phyloP scores from a whole-genome alignment of 2,797 vertebrate species.

The Pyrocephalus nanus region DNA sequence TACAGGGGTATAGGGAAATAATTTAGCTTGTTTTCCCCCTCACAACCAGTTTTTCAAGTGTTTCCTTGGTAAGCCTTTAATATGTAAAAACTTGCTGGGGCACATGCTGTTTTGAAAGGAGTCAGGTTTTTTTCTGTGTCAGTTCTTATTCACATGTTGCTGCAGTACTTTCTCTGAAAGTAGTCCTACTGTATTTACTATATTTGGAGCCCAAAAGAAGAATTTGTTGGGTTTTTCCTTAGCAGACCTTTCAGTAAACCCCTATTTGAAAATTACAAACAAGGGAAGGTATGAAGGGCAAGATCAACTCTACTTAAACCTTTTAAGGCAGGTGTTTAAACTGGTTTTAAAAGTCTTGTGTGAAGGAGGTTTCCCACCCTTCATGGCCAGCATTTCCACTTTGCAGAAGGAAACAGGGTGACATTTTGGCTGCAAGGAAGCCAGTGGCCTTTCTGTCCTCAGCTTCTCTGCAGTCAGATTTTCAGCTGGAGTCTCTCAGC shows the following conservation, averaged over 20 bases:
- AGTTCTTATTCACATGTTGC: not conserved
- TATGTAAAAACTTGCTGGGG: constrained; percentile 43
- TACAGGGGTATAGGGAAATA: constrained; percentile 21
- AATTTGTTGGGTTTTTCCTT: not conserved
- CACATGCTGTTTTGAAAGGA: constrained; percentile 38
- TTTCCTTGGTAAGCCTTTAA: constrained; percentile 12
- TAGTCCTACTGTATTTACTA: not conserved
- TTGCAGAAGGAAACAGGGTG: not conserved
- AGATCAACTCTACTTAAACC: not conserved
- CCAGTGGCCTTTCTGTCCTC: not conserved
- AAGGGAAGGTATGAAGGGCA: not conserved
- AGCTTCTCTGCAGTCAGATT: not conserved
- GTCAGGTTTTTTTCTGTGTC: not conserved
- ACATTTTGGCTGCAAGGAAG: not conserved
- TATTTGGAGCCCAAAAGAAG: not conserved
- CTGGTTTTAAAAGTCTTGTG: not conserved
- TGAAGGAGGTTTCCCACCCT: not conserved
- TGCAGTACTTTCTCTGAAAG: not conserved
- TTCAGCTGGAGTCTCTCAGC: not conserved
- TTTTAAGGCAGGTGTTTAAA: not conserved
- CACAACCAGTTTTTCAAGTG: constrained; percentile 57
- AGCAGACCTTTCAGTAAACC: not conserved
- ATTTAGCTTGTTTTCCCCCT: not conserved
- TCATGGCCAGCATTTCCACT: not conserved
- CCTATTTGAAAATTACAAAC: not conserved